Conservation (phyloP, 2,797 vertebrate genomes). For the Fistularia commersonii region DNA sequence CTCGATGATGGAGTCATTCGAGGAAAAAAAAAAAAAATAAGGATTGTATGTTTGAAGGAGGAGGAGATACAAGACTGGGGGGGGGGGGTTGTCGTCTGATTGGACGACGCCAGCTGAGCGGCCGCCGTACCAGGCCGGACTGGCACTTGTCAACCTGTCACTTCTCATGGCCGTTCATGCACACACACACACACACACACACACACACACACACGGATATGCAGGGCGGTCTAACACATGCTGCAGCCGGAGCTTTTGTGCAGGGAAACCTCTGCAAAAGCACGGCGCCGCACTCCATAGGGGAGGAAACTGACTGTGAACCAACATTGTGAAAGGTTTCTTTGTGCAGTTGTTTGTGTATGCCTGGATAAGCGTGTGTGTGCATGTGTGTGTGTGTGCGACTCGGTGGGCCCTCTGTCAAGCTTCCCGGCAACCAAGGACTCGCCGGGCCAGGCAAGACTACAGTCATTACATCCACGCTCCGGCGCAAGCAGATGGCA, state of each 20-base stretch:
- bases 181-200: constrained; percentile 63
- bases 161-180: constrained; percentile 67
- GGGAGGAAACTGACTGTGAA: too few relatives aligned
- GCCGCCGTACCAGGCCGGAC: constrained; percentile 72
- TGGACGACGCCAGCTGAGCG: constrained; percentile 72
- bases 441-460: constrained; percentile 67
- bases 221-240: too few relatives aligned
- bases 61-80: too few relatives aligned
- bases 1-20: constrained; percentile 51
- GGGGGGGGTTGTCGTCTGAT: constrained; percentile 66
- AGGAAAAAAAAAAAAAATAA: constrained; percentile 48
- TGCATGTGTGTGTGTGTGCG: constrained; percentile 19
- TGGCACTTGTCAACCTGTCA: constrained; percentile 70
- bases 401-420: constrained; percentile 46
- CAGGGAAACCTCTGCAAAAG: constrained; percentile 22
- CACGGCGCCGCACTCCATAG: too few relatives aligned
- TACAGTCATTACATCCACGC: constrained; percentile 71
- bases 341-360: constrained; percentile 23
- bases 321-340: constrained; percentile 23
- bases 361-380: constrained; percentile 25
- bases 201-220: too few relatives aligned
- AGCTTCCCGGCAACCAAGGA: constrained; percentile 54
- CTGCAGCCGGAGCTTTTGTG: too few relatives aligned
- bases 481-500: constrained; percentile 79
- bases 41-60: constrained; percentile 58